These are phyloP conservation scores for Patella ulyssiponensis DNA, from an alignment of 2,888 invertebrate species.

Conservation along the genomic window DNA sequence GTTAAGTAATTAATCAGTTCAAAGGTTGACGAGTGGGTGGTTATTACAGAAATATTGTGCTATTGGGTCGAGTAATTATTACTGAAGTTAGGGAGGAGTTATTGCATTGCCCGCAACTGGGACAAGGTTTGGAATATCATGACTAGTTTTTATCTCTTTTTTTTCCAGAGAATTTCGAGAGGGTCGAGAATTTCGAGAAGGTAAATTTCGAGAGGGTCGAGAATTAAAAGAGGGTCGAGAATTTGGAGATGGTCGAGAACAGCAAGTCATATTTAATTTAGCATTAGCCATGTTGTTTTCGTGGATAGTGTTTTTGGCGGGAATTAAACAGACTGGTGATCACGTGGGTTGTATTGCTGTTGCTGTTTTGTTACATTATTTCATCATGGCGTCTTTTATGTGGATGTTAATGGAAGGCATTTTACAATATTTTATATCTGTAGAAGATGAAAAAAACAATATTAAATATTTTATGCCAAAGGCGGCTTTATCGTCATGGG, in stretches of 20 bases:
- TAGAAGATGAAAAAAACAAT: conserved; percentile 77
- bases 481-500: conserved; percentile 79
- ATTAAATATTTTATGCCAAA: conserved; percentile 78
- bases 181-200: conserved; percentile 42
- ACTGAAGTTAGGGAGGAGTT: too few species aligned
- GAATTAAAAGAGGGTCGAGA: too few species aligned
- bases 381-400: conserved; percentile 74
- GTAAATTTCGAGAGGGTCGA: too few species aligned
- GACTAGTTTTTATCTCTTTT: background rate
- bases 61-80: too few species aligned
- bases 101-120: background rate
- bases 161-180: conserved; percentile 76
- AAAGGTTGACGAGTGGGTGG: too few species aligned
- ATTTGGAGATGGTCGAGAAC: conserved; percentile 74
- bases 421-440: conserved; percentile 80
- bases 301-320: conserved; percentile 73
- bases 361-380: conserved; percentile 79
- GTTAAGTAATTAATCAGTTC: too few species aligned
- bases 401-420: conserved; percentile 83
- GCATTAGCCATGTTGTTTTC: conserved; percentile 78
- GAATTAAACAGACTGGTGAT: conserved; percentile 63
- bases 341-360: conserved; percentile 75
- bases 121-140: background rate
- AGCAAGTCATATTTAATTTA: conserved; percentile 79
- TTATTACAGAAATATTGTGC: too few species aligned